A percentile compares a stretch with the other conserved stretches of the same genome.
phyloP scores from a whole-genome alignment of 2,113 vertebrate genomes.

The Plotosus lineatus region DNA sequence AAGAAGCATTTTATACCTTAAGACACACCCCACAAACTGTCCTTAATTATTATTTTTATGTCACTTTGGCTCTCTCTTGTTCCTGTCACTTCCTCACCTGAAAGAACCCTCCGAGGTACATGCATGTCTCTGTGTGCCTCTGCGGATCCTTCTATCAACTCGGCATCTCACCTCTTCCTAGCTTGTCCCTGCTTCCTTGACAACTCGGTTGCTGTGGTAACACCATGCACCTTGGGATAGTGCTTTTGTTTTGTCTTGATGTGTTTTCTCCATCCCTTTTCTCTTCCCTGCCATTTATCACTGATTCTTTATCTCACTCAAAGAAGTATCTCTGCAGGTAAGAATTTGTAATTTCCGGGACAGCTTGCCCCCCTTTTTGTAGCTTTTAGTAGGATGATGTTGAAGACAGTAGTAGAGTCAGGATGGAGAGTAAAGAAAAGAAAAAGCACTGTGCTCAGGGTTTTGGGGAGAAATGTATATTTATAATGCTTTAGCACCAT shows the following conservation, averaged over 20 bases:
- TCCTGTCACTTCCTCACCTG: background rate
- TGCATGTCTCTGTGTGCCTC: conserved; percentile 1
- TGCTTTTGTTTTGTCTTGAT: conserved; percentile 68
- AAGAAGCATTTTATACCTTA: background rate
- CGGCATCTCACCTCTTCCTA: conserved; percentile 24
- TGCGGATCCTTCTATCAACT: conserved; percentile 3
- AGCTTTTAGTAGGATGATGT: background rate
- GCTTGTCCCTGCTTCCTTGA: conserved; percentile 59
- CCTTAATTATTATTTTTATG: background rate
- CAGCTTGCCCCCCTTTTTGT: background rate
- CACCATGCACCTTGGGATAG: conserved; percentile 67
- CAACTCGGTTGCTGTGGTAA: conserved; percentile 77
- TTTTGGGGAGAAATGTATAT: background rate
- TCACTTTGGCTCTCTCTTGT: background rate
- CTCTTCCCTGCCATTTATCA: conserved; percentile 31
- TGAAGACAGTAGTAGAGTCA: conserved; percentile 10
- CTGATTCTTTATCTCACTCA: conserved; percentile 16
- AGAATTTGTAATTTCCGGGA: conserved; percentile 26
- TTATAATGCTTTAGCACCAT: conserved; percentile 24
- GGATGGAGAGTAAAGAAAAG: background rate
- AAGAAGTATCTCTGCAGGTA: conserved; percentile 27
- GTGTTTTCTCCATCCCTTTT: conserved; percentile 32
- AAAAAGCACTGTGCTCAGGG: background rate
- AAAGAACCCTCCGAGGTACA: background rate
- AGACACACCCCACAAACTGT: background rate